Evolutionary conservation across 2,113 vertebrate genomes (phyloP).

Genomic region (Mobula hypostoma): DNA sequence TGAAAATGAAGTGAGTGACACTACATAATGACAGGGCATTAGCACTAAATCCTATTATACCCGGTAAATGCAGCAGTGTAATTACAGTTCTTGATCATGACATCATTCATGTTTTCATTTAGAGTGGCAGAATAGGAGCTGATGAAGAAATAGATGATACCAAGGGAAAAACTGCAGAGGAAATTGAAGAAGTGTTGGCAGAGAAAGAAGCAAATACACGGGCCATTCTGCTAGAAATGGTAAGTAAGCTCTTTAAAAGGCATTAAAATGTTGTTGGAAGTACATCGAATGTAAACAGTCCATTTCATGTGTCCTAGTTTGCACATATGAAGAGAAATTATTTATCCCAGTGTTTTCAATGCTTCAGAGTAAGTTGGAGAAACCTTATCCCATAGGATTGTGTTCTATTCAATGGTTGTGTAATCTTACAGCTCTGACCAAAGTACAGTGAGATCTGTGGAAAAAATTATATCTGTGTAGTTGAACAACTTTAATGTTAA

Average conservation of each 20-base stretch:
- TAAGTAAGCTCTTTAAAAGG: conserved; percentile 46
- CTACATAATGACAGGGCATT: not conserved
- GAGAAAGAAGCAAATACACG: conserved; percentile 93
- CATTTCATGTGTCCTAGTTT: not conserved
- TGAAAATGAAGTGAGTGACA: not conserved
- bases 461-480: not conserved
- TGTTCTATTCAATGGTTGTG: not conserved
- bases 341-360: not conserved
- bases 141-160: conserved; percentile 85
- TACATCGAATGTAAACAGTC: not conserved
- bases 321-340: not conserved
- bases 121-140: conserved; percentile 95
- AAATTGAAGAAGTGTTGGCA: conserved; percentile 81
- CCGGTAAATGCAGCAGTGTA: not conserved
- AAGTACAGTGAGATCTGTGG: not conserved
- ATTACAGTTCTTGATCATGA: not conserved
- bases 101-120: conserved; percentile 41
- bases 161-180: conserved; percentile 72
- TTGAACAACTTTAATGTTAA: not conserved
- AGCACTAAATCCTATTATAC: conserved; percentile 21
- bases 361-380: not conserved
- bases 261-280: not conserved
- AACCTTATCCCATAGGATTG: not conserved
- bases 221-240: conserved; percentile 96
- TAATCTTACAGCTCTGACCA: not conserved